phyloP scores from a whole-genome alignment of 2,888 invertebrate genomes.

The Agrypnus murinus region DNA sequence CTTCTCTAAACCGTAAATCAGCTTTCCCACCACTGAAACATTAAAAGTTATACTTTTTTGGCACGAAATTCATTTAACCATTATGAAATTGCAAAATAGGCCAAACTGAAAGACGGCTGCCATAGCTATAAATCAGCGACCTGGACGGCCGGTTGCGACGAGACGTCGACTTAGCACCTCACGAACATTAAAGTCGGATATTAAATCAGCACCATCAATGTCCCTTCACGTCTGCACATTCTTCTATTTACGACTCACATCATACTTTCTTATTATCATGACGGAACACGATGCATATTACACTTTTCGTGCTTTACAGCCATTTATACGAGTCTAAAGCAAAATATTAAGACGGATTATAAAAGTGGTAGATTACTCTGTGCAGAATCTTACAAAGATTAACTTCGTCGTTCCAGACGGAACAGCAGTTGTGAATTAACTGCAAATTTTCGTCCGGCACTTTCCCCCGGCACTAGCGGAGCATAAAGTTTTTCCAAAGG shows the following conservation, averaged over 20 bases:
- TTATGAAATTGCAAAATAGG: conserved; percentile 25
- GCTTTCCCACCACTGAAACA: no score
- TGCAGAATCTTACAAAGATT: conserved; percentile 13
- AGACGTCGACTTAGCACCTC: conserved; percentile 28
- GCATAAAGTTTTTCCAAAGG: conserved; percentile 10
- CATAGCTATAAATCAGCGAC: conserved; percentile 35
- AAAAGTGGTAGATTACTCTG: conserved; percentile 14
- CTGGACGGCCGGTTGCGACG: conserved; percentile 16
- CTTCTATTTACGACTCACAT: conserved; percentile 44
- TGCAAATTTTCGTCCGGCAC: conserved; percentile 17
- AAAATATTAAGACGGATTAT: conserved; percentile 29
- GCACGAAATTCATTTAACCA: conserved; percentile 25
- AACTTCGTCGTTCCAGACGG: conserved; percentile 7
- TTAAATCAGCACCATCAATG: conserved; percentile 45
- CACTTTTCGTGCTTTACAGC: conserved; percentile 36
- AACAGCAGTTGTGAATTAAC: conserved; percentile 22
- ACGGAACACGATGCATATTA: conserved; percentile 41
- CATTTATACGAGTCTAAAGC: conserved; percentile 28
- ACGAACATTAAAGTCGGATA: conserved; percentile 37
- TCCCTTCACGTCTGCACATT: conserved; percentile 43
- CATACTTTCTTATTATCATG: conserved; percentile 38
- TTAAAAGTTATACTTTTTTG: background rate
- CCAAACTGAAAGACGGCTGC: conserved; percentile 23
- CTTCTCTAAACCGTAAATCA: no score
- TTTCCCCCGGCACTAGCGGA: no score